Evolutionary conservation across 2,113 vertebrate genomes (phyloP), one percentile per base, ranked within the genome.

Genomic region (Micromys minutus): DNA sequence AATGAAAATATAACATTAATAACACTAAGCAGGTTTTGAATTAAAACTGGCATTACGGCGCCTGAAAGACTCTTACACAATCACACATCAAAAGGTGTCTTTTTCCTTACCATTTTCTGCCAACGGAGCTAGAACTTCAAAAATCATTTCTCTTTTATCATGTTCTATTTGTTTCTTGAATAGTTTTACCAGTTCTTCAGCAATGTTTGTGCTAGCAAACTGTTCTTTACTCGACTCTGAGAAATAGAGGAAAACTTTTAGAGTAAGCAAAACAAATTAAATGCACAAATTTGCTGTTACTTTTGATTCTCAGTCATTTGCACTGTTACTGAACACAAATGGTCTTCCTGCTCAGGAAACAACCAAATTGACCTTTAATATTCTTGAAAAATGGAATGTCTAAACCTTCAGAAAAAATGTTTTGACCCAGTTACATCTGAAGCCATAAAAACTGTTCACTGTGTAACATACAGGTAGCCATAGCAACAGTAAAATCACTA

Each of bases 131-230:
- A 99, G 98, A 97, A 99, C 99, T 98, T 99, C 99, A 97, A 99
- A 99, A 96, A 99, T 99, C 99, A 99, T 99, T 96, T 99, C 99
- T 97, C 99, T 99, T 98, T 99, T 99, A 97, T 99, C 99, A 83
- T 99, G 99, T 92, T 99, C 99, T 26, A 98, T 98, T 98, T 99
- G 99, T 97, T 99, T 99, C 98, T 99, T 99, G 98, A 99, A 99
- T 13, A 99, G 99, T 91, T 98, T 99, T 94, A 99, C 99, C 97
- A 99, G 98, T 97, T 99, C 99, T 97, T 99, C 99, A 0, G 99
- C 99, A 47, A 99, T 98, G 80, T 99, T 99, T 94, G 99, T 99
- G 96, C 99, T 99, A 50, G 99, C 99, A 98, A 99, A 99, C 98
- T 99, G 99, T 97, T 99, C 99, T 98, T 99, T 99, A 98, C 99